phyloP scores from a whole-genome alignment of 2,797 vertebrate species.

The Anas flavirostris region DNA sequence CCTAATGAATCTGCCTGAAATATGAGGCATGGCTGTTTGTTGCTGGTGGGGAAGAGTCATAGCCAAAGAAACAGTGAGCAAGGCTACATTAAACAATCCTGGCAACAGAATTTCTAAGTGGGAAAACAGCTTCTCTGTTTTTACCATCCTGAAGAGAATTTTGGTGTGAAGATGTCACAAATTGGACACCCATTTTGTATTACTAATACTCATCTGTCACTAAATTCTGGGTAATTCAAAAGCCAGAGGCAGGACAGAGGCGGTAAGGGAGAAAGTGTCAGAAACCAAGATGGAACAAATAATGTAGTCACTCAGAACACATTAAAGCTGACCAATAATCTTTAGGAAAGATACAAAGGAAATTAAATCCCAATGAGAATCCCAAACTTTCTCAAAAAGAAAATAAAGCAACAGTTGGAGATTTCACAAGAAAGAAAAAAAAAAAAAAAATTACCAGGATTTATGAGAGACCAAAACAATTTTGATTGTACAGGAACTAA shows the following conservation, averaged over 20 bases:
- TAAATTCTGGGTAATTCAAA: background rate
- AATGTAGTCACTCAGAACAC: background rate
- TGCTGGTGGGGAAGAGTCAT: background rate
- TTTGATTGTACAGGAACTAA: background rate
- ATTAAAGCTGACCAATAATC: background rate
- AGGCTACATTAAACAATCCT: background rate
- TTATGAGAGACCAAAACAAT: rapidly evolving
- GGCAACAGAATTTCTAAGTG: background rate
- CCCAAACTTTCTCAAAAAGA: background rate
- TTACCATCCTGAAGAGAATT: background rate
- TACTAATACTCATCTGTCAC: background rate
- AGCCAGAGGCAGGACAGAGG: background rate
- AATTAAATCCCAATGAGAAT: background rate
- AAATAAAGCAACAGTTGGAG: background rate
- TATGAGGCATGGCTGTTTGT: background rate
- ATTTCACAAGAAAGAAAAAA: background rate
- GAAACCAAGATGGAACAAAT: rapidly evolving
- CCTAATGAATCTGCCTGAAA: background rate
- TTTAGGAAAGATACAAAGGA: background rate
- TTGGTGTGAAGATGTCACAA: background rate
- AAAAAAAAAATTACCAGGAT: background rate
- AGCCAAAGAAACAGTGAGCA: rapidly evolving
- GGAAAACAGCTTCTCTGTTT: background rate
- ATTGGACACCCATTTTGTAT: background rate
- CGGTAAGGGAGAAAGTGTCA: background rate